Percentiles rank a stretch among this genome's conserved stretches.
These are phyloP conservation scores for Pseudomyrmex dendroicus DNA, from an alignment of 1,140 invertebrate genomes.

Conservation along the genomic window DNA sequence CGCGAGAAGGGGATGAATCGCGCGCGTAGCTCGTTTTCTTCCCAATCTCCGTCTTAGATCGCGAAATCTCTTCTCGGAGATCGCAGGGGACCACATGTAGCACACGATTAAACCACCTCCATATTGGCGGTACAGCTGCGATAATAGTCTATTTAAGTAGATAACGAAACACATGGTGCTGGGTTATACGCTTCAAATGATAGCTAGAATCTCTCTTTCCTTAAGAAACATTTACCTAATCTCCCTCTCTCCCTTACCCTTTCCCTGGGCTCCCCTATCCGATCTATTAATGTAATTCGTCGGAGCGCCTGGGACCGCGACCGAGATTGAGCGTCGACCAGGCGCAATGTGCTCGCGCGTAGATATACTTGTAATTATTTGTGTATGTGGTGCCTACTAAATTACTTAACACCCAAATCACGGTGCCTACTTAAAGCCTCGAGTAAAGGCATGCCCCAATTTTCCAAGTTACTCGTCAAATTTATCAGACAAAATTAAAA, in stretches of 20 bases:
- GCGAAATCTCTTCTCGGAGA: not conserved
- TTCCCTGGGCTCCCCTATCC: not conserved
- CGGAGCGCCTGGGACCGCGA: not conserved
- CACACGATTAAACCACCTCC: slow-evolving; percentile 27
- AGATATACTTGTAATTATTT: slow-evolving; percentile 54
- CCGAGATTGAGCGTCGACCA: slow-evolving; percentile 51
- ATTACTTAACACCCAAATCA: too few species aligned
- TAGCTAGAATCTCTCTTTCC: slow-evolving; percentile 62
- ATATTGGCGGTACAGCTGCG: slow-evolving; percentile 67
- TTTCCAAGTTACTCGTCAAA: too few species aligned
- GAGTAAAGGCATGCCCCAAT: too few species aligned
- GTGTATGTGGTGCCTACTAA: too few species aligned
- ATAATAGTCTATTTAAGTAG: slow-evolving; percentile 78
- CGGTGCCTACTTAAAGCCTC: too few species aligned
- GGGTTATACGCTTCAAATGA: slow-evolving; percentile 81
- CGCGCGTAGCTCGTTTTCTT: not conserved
- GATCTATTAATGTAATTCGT: slow-evolving; percentile 47
- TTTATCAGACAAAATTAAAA: too few species aligned
- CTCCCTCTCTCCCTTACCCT: not conserved
- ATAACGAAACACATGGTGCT: slow-evolving; percentile 81
- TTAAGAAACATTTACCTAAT: slow-evolving; percentile 56
- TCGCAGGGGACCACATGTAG: slow-evolving; percentile 7
- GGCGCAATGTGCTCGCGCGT: slow-evolving; percentile 6
- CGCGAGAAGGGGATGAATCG: not conserved
- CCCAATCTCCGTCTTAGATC: slow-evolving; percentile 7